Conservation (phyloP, 2,113 vertebrate genomes). For the Labeo catla region DNA sequence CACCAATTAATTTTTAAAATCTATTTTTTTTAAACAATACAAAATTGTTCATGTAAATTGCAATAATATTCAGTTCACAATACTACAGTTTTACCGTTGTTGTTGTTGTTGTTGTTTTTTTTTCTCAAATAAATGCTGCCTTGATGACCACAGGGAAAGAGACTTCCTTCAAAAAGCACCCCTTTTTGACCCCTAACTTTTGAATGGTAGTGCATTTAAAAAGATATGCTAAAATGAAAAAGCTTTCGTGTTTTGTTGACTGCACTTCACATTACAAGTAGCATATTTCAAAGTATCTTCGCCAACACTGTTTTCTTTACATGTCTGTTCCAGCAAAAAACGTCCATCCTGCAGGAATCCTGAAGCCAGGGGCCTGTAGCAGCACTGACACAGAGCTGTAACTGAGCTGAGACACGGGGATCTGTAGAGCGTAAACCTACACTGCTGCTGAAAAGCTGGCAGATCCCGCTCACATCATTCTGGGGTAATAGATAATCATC, state of each 20-base stretch:
- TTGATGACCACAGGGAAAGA: neutral
- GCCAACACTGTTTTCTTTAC: neutral
- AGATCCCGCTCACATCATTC: constrained; percentile 64
- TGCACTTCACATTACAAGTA: neutral
- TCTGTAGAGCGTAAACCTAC: constrained; percentile 76
- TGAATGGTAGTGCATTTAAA: neutral
- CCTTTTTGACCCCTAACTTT: neutral
- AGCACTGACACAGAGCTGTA: constrained; percentile 63
- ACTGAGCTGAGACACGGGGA: constrained; percentile 68
- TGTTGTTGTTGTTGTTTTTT: neutral
- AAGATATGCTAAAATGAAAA: neutral
- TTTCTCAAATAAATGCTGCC: neutral
- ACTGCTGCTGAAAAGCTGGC: constrained; percentile 75
- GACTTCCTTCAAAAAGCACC: neutral
- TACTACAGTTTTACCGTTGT: neutral
- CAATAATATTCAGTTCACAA: no score
- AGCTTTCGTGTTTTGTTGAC: neutral
- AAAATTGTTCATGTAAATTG: no score
- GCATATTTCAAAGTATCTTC: neutral
- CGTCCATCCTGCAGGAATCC: constrained; percentile 23
- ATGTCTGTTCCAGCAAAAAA: neutral
- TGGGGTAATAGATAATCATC: constrained; percentile 82
- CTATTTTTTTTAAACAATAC: no score
- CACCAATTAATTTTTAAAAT: no score
- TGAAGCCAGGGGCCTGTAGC: constrained; percentile 36